A percentile compares a stretch with the other conserved stretches of the same genome.
phyloP scores from a whole-genome alignment of 2,797 vertebrate species.

The Craterocephalus amniculus region DNA sequence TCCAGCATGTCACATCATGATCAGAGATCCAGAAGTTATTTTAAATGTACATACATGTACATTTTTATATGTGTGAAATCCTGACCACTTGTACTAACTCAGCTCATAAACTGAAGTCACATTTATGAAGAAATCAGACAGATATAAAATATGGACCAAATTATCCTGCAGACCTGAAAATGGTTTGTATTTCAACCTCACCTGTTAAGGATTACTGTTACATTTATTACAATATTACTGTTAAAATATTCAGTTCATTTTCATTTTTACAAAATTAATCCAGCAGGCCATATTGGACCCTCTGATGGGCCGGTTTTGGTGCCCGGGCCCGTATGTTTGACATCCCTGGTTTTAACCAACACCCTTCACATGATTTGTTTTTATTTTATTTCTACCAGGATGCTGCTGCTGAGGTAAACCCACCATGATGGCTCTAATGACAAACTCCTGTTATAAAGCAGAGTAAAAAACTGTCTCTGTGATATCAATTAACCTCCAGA shows the following conservation, averaged over 20 bases:
- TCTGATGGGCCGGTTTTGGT: too few species aligned
- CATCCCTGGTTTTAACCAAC: too few species aligned
- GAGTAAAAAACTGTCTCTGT: conserved; percentile 58
- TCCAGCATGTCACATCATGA: not conserved
- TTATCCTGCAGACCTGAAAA: not conserved
- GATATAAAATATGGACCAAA: not conserved
- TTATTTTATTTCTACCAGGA: conserved; percentile 5
- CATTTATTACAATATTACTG: not conserved
- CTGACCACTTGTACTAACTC: not conserved
- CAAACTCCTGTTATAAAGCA: conserved; percentile 59
- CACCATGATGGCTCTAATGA: conserved; percentile 39
- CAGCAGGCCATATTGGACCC: too few species aligned
- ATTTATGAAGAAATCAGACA: not conserved
- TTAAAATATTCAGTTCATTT: not conserved
- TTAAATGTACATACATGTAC: too few species aligned
- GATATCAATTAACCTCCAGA: conserved; percentile 78
- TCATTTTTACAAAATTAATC: too few species aligned
- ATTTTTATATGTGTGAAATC: not conserved
- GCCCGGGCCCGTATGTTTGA: too few species aligned
- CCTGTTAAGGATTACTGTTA: not conserved
- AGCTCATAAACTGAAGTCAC: not conserved
- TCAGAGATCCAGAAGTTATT: not conserved
- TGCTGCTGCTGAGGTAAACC: conserved; percentile 18
- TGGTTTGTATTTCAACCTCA: not conserved
- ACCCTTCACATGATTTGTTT: conserved; percentile 19